Base-by-base conservation (phyloP, 2,113 vertebrate species). In the Mus spicilegus region DNA sequence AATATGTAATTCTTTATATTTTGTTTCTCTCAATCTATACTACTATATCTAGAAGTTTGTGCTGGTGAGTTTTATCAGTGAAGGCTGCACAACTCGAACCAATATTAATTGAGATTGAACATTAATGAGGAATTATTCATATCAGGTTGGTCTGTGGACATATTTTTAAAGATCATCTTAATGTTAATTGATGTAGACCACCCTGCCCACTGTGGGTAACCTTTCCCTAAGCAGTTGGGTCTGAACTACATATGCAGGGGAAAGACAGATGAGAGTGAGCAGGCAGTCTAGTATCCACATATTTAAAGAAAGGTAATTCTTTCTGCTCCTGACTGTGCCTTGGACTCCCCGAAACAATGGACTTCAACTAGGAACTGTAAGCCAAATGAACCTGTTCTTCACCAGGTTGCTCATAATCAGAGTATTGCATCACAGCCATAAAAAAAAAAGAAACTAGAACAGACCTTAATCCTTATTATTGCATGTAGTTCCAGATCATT, bases 21-120 rank as follows among this genome's bases (percentile, higher is more conserved):
- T 93, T 42, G 2, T 11, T 90, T 90, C 26, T 94, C 88, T 95
- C 20, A 89, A 5, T 69, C 39, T 33, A 10, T 95, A 88, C 22
- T 86, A 67, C 54, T 91, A 26, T 73, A 17, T 65, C 91, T 87
- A 39, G 89, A 87, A 94, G 54, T 94, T 7, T 81, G 80, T 84
- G 80, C 11, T 80, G 49, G 49, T 39, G 56, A 39, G 17, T 81
- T 61, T 61, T 22, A 39, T 61, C 81, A 84, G n/a, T 28, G 22
- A 84, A 63, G 20, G n/a, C 7, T 42, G 58, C 58, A 63, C 24
- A 63, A 26, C 14, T 42, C 16, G 14, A 84, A 63, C 61, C 58
- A 63, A 63, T n/a, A 42, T 49, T 49, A 49, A 49, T 49, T 49
- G 58, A 84, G n/a, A 28, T 28, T 63, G 14, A 84, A 7, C 30